These are phyloP conservation scores for Antrozous pallidus DNA, from an alignment of 2,797 vertebrate species.

Conservation along the genomic window DNA sequence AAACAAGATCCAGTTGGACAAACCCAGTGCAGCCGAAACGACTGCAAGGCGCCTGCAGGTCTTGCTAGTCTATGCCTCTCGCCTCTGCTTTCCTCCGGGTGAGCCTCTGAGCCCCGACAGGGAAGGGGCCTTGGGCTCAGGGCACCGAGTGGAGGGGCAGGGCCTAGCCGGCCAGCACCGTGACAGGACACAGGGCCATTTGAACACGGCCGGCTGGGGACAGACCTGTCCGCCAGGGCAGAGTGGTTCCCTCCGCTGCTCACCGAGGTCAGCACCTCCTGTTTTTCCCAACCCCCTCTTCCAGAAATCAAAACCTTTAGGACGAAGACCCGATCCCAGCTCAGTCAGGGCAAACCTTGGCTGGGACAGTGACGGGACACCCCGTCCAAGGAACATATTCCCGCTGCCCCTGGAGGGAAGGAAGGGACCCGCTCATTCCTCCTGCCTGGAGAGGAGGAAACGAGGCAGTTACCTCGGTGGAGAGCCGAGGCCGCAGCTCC, in stretches of 20 bases:
- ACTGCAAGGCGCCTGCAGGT: neutral
- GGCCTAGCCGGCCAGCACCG: neutral
- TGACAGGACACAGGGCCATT: neutral
- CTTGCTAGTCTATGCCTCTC: neutral
- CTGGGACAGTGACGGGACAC: neutral
- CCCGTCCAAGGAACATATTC: neutral
- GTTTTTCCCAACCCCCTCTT: neutral
- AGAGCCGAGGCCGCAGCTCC: neutral
- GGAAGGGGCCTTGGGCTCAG: neutral
- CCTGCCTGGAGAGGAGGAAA: neutral
- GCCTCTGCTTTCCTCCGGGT: neutral
- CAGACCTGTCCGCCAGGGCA: neutral
- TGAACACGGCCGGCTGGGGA: neutral
- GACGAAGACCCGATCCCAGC: neutral
- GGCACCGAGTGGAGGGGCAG: neutral
- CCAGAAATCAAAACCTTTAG: neutral
- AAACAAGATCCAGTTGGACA: neutral
- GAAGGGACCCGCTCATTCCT: neutral
- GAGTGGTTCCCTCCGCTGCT: neutral
- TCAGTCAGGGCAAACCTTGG: neutral
- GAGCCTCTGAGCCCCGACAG: neutral
- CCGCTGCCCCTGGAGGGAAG: neutral
- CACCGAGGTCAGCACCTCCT: neutral
- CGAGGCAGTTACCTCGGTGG: constrained; percentile 49
- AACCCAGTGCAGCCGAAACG: neutral